Evolutionary conservation across 2,888 invertebrate species (phyloP), one percentile per base, ranked within the genome.

Genomic region (Drosophila aldrichi): DNA sequence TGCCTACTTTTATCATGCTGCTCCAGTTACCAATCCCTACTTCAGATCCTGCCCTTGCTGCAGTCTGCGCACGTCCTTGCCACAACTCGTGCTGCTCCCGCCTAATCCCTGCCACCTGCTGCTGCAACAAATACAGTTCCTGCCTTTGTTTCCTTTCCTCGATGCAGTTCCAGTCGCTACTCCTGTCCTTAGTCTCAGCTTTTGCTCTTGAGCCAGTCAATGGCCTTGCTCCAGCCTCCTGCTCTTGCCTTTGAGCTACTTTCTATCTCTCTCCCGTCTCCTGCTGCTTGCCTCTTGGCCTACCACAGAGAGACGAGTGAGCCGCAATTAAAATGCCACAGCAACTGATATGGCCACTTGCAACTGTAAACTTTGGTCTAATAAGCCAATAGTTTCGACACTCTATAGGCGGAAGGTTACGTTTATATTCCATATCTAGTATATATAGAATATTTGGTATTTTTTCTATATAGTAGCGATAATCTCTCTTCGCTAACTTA

Each of bases 331-430:
- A 25, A 44, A 14, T 59, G 49, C 43, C 34, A 8, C 12, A 36
- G 20, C 16, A 36, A 38, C 16, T 70, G 40, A 22, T 57, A 44
- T 55, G 32, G 54, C 55, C 48, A 36, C 54, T 25, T 16, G 38
- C 18, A 48, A 18, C 51, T 36, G 49, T 20, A 20, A 36, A 18
- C 29, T 48, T 57, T 32, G n/a, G 29, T 18, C 46, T 62, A 14
- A 20, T 54, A 44, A 43, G 16, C n/a, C 29, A 29, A 48, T 48
- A 2, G 29, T n/a, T 16, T 25, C 5, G 5, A 29, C 5, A 48
- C 5, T 48, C n/a, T n/a, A 48, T 56, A 8, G 20, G n/a, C n/a
- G 7, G 2, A 10, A 25, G 25, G 14, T 34, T 20, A 49, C 12
- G 8, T 32, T 32, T 48, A 18, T 16, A 22, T 22, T 16, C 3